phyloP scores from a whole-genome alignment of 2,888 invertebrate species.

The Bellardia pandia region DNA sequence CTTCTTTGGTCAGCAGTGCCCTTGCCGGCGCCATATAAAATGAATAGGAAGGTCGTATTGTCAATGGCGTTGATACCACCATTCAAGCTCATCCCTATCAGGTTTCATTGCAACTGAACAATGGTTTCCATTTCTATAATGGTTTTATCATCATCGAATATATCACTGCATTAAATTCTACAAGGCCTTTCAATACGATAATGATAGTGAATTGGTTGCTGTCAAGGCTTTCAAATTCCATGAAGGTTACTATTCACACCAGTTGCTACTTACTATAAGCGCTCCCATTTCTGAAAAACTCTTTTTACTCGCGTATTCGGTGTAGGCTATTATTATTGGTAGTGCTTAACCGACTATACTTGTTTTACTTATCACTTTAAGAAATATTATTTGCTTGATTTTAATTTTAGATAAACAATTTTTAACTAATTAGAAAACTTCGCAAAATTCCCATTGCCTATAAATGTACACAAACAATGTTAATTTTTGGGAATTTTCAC shows the following conservation, averaged over 20 bases:
- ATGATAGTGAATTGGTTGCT: conserved; percentile 81
- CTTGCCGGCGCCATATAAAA: conserved; percentile 68
- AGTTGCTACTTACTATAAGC: too few relatives aligned
- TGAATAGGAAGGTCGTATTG: conserved; percentile 81
- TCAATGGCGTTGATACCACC: conserved; percentile 82
- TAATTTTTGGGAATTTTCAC: too few relatives aligned
- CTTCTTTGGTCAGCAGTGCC: conserved; percentile 68
- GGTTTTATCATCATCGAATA: conserved; percentile 81
- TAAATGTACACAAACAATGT: too few relatives aligned
- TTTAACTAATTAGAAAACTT: too few relatives aligned
- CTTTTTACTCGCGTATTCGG: too few relatives aligned
- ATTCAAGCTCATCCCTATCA: conserved; percentile 84
- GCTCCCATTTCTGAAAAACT: too few relatives aligned
- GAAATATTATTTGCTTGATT: too few relatives aligned
- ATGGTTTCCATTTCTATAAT: conserved; percentile 83
- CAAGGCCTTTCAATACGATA: conserved; percentile 71
- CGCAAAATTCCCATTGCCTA: too few relatives aligned
- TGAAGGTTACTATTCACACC: conserved; percentile 79
- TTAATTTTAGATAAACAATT: too few relatives aligned
- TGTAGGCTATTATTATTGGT: too few relatives aligned
- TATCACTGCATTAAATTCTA: conserved; percentile 79
- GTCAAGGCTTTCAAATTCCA: conserved; percentile 80
- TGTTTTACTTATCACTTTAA: too few relatives aligned
- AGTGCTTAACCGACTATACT: too few relatives aligned
- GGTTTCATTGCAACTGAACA: conserved; percentile 81